Base-by-base conservation (phyloP, 2,888 invertebrate genomes). In the Torymus tubicola region DNA sequence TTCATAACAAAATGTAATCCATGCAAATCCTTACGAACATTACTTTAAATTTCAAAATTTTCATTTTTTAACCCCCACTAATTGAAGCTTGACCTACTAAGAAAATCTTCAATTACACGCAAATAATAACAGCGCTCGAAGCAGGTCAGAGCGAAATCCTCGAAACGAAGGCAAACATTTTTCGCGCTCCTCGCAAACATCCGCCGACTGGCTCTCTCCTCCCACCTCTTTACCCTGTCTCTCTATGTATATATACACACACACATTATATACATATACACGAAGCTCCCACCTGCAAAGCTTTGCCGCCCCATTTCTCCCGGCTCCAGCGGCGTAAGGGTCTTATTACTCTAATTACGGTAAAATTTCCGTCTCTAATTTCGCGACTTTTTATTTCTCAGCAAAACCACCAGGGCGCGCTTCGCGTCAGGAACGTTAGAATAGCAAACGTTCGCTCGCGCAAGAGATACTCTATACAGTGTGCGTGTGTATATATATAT, bases 361-460 rank as follows among this genome's bases (percentile, higher is more conserved):
- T n/a, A 24, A 72, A 52, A 63, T 63, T 52, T 72, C 58, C 52
- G 21, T 63, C 21, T 58, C 53, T 72, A 61, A 72, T 18, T 53
- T 52, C 24, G 11, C 21, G 14, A 52, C 21, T 61, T 24, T 63
- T 52, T 58, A 52, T 52, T 58, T 60, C 11, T 3, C 24, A 53
- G n/a, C n/a, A 21, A n/a, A 8, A 31, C 31, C 31, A 3, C 31
- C 31, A 31, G 31, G 8, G 31, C 31, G 31, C 31, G 31, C 31
- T 31, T 31, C 31, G 31, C 31, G 31, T 31, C 31, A 8, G 8
- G 8, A 31, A 3, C 5, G 31, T 31, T 31, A 31, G 31, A 31
- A 31, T 31, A 31, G 31, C 31, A 31, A 31, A 31, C 31, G 31
- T 31, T 31, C 31, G 31, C 31, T 31, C 31, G 31, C 31, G 2